Percentiles rank a stretch among this genome's conserved stretches.
Conservation (phyloP, 2,888 invertebrate species). For the Nemapogon koenigi region DNA sequence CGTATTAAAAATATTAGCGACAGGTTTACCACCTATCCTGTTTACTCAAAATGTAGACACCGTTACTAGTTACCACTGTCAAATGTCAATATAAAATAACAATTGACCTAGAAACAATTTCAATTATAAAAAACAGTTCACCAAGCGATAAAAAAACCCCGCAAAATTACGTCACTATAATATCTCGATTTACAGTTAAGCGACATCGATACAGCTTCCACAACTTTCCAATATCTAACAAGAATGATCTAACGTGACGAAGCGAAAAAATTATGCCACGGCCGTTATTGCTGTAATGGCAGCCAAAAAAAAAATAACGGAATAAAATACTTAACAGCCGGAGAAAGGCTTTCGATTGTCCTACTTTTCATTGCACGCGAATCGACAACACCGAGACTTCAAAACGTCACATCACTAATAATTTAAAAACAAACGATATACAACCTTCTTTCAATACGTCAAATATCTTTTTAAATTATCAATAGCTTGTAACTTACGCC, state of each 20-base stretch:
- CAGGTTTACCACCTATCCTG: too few species aligned
- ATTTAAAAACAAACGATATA: slow-evolving; percentile 23
- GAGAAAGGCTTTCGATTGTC: slow-evolving; percentile 67
- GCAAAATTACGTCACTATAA: slow-evolving; percentile 44
- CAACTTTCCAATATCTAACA: slow-evolving; percentile 57
- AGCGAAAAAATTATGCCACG: slow-evolving; percentile 29
- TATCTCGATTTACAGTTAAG: slow-evolving; percentile 49
- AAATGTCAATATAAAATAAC: slow-evolving; percentile 12
- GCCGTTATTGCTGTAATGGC: slow-evolving; percentile 34
- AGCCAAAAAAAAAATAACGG: slow-evolving; percentile 63
- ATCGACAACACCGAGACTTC: slow-evolving; percentile 34
- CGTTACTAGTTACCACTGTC: not conserved
- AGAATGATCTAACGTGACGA: slow-evolving; percentile 65
- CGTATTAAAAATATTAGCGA: too few species aligned
- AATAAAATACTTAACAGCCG: slow-evolving; percentile 60
- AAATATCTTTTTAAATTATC: not conserved
- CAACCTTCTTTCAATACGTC: not conserved
- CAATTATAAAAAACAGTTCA: too few species aligned
- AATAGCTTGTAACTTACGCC: not conserved
- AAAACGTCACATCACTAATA: slow-evolving; percentile 36
- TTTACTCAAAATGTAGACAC: not conserved
- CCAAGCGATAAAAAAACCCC: slow-evolving; percentile 18
- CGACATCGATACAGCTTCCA: slow-evolving; percentile 36
- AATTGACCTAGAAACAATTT: too few species aligned
- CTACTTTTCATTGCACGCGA: slow-evolving; percentile 59